Evolutionary conservation across 2,888 invertebrate genomes (phyloP).

Genomic region (Agonopterix heracliana): DNA sequence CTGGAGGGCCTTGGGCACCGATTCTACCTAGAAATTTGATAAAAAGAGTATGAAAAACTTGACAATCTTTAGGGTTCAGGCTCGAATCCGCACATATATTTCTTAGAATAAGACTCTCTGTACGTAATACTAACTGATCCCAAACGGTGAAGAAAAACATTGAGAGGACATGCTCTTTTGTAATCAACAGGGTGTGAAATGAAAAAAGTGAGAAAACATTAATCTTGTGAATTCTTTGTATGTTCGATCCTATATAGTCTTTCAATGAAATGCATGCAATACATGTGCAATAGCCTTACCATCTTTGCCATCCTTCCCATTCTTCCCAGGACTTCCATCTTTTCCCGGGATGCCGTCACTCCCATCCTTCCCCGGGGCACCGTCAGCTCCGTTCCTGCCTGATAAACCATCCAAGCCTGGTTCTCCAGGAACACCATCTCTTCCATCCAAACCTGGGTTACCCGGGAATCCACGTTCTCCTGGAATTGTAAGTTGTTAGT

Average conservation of each 20-base stretch:
- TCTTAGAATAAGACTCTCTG: too few species aligned
- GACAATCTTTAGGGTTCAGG: too few species aligned
- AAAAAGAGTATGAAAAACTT: neutral
- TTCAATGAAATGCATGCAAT: too few species aligned
- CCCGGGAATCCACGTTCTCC: conserved; percentile 84
- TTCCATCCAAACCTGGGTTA: conserved; percentile 85
- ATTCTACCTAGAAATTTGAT: conserved; percentile 72
- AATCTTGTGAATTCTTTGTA: too few species aligned
- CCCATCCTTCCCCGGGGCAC: conserved; percentile 85
- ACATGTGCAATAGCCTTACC: conserved; percentile 27
- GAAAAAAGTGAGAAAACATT: too few species aligned
- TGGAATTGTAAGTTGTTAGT: conserved; percentile 17
- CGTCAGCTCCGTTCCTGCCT: conserved; percentile 90
- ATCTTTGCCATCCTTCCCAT: conserved; percentile 68
- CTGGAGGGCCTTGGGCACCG: conserved; percentile 80
- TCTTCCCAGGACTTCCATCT: conserved; percentile 82
- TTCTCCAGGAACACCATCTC: conserved; percentile 93
- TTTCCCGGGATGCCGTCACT: conserved; percentile 81
- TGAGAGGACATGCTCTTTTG: too few species aligned
- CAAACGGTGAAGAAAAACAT: too few species aligned
- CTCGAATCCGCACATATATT: too few species aligned
- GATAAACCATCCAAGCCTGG: conserved; percentile 92
- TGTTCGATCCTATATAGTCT: too few species aligned
- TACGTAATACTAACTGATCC: too few species aligned
- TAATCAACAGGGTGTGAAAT: too few species aligned